Conservation (phyloP, 1,140 invertebrate genomes). For the Macrosteles quadrilineatus region DNA sequence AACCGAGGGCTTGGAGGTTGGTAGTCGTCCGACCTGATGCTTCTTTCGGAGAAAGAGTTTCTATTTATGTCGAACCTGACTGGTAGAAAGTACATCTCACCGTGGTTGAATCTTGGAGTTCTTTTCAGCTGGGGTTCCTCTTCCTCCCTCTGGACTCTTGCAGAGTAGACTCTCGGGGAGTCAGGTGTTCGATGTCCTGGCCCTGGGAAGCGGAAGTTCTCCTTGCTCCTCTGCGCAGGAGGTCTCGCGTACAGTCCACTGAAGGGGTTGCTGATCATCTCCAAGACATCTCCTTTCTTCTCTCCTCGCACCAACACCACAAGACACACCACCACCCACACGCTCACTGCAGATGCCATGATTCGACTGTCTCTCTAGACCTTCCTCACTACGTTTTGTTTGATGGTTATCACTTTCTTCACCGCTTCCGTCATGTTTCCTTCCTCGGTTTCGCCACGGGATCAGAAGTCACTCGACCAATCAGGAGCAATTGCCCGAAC, state of each 20-base stretch:
- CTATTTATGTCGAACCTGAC: constrained; percentile 12
- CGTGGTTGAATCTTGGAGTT: neutral
- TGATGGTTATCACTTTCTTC: constrained; percentile 16
- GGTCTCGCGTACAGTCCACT: too few relatives aligned
- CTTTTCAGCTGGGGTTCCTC: neutral
- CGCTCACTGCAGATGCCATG: neutral
- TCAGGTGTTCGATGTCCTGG: too few relatives aligned
- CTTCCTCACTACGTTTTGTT: neutral
- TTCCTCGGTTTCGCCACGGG: constrained; percentile 13
- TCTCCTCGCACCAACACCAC: neutral
- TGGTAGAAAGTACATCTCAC: constrained; percentile 7
- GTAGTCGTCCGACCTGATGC: neutral
- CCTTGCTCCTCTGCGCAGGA: neutral
- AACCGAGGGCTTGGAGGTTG: neutral
- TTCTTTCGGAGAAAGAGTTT: constrained; percentile 9
- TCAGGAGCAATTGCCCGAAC: neutral
- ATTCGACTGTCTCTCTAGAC: neutral
- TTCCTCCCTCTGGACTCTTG: too few relatives aligned
- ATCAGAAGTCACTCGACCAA: neutral
- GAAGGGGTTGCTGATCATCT: too few relatives aligned
- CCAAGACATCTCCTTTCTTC: neutral
- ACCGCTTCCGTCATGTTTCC: neutral
- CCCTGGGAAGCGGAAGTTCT: neutral
- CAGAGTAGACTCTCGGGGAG: too few relatives aligned
- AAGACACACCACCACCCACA: neutral